Base-by-base conservation (phyloP, 2,888 invertebrate genomes). In the Mycalesis mineus region DNA sequence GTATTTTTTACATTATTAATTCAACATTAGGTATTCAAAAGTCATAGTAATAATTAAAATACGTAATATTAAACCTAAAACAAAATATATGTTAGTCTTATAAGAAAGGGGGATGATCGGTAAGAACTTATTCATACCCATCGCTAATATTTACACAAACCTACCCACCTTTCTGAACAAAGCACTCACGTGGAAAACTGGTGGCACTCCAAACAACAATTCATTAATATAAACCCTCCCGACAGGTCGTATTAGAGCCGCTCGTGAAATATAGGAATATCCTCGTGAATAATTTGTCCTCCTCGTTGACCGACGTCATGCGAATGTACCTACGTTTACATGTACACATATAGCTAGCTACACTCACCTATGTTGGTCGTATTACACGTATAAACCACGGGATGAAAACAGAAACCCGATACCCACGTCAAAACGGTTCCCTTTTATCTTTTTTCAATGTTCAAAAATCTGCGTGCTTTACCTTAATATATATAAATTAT, bases 251-350 rank as follows among this genome's bases (percentile, higher is more conserved):
- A 62, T 61, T 64, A 67, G 65, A 65, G 64, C 59, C 62, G 65
- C 69, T 69, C 68, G 61, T 68, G 72, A 69, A 66, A 70, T 65
- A 64, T 65, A 68, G 70, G 69, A 72, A 71, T 74, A 73, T 65
- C 66, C 68, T 67, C 69, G 69, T 75, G 72, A 78, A 79, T 77
- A 77, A 78, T 77, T 80, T 75, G 73, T 69, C 67, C 69, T 66
- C 64, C 67, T 64, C 67, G 65, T 67, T 71, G 71, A 74, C 78
- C 77, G 72, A 70, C 72, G 74, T 75, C 75, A 77, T 51, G 71
- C 71, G 76, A 80, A 79, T 77, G 78, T 39, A 47, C 22, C 6
- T 37, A 47, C 22, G 9, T 37, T 37, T 28, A 22, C 49, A 9
- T 22, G 22, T 8, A 11, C 13, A 29, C n/a, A n/a, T n/a, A n/a